A percentile compares a stretch with the other conserved stretches of the same genome.
These are phyloP conservation scores for Apodemia zela DNA, from an alignment of 2,888 invertebrate species.

Conservation along the genomic window DNA sequence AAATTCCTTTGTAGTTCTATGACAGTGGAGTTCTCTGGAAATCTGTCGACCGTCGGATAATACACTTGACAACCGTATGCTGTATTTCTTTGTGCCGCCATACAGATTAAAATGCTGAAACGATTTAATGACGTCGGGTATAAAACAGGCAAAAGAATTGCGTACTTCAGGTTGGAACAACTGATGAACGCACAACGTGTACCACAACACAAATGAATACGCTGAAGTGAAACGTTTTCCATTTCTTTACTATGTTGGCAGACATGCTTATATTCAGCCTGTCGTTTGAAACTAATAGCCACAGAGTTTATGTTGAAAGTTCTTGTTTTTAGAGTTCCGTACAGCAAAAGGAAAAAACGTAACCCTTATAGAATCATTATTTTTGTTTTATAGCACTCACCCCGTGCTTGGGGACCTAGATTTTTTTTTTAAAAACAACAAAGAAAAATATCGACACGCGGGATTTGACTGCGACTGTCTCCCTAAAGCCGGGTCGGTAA, in stretches of 20 bases:
- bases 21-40: conserved; percentile 16
- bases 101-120: conserved; percentile 17
- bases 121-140: conserved; percentile 14
- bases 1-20: conserved; percentile 3
- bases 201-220: not conserved
- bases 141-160: conserved; percentile 7
- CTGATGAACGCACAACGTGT: conserved; percentile 1
- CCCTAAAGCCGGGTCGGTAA: no score
- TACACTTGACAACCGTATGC: conserved; percentile 27
- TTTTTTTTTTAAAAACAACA: no score
- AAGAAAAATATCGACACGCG: no score
- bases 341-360: no score
- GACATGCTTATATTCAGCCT: no score
- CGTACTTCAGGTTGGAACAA: not conserved
- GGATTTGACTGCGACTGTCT: no score
- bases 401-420: no score
- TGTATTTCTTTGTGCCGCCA: conserved; percentile 18
- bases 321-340: no score
- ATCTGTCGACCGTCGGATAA: conserved; percentile 20
- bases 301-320: no score
- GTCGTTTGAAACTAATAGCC: no score
- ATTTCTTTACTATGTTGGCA: not conserved
- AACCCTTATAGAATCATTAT: no score
- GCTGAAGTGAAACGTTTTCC: not conserved
- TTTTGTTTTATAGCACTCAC: no score